phyloP scores from a whole-genome alignment of 1,140 invertebrate genomes.

The Tribolium madens region DNA sequence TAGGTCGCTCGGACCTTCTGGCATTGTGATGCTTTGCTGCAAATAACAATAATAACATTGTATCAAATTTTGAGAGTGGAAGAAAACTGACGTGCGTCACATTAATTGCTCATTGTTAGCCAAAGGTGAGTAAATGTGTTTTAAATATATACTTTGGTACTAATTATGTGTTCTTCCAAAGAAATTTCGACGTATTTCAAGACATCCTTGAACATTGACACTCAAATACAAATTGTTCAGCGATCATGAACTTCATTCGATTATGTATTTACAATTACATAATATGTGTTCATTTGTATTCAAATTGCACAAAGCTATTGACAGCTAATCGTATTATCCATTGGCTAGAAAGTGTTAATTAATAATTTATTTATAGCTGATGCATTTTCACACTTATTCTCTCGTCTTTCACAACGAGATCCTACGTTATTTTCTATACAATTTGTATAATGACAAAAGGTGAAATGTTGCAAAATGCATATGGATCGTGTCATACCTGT shows the following conservation, averaged over 20 bases:
- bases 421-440: neutral
- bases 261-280: neutral
- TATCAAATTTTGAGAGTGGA: neutral
- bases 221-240: constrained; percentile 11
- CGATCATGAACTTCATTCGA: neutral
- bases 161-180: neutral
- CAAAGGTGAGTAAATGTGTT: neutral
- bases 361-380: too few species aligned
- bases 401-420: too few species aligned
- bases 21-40: constrained; percentile 21
- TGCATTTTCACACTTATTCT: too few species aligned
- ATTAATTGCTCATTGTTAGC: neutral
- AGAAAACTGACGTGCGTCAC: neutral
- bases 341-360: neutral
- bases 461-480: neutral
- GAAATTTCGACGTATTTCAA: neutral
- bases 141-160: neutral
- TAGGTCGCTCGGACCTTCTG: constrained; percentile 57
- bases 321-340: neutral
- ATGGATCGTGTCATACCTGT: neutral
- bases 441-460: neutral
- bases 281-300: neutral
- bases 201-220: constrained; percentile 24
- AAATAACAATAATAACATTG: neutral
- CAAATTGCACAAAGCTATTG: neutral